Evolutionary conservation across 2,113 vertebrate genomes (phyloP).

Genomic region (Cryptotis parvus): DNA sequence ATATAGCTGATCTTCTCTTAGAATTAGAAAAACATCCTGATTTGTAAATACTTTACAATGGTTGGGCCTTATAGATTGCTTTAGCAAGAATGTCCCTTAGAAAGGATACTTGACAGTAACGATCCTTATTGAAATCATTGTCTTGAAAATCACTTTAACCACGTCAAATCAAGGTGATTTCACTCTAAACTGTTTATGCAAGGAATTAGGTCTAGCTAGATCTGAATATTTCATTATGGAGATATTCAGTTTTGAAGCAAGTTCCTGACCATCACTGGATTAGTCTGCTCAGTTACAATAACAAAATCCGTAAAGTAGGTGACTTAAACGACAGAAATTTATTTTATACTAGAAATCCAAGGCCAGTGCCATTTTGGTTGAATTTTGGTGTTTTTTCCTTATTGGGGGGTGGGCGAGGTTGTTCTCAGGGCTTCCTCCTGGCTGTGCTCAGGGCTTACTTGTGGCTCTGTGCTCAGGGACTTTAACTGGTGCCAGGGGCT

Average conservation of each 20-base stretch:
- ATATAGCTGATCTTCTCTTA: neutral
- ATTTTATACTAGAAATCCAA: neutral
- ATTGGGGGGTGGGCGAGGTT: too few relatives aligned
- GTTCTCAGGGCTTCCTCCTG: too few relatives aligned
- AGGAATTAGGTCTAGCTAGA: neutral
- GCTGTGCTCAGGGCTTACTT: too few relatives aligned
- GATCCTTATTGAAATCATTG: neutral
- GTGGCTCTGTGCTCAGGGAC: too few relatives aligned
- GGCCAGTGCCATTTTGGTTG: neutral
- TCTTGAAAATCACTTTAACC: neutral
- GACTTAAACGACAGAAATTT: neutral
- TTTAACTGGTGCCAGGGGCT: too few relatives aligned
- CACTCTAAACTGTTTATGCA: neutral
- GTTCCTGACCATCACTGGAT: neutral
- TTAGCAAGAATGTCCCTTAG: neutral
- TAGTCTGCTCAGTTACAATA: neutral
- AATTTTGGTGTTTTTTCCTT: neutral
- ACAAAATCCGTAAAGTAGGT: neutral
- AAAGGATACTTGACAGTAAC: neutral
- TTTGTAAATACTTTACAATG: neutral
- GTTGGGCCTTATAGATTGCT: neutral
- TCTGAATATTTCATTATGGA: neutral
- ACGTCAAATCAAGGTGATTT: neutral
- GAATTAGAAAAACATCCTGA: neutral
- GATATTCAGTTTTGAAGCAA: neutral